Conservation (phyloP, 2,888 invertebrate genomes). For the Pogonocherus hispidulus region DNA sequence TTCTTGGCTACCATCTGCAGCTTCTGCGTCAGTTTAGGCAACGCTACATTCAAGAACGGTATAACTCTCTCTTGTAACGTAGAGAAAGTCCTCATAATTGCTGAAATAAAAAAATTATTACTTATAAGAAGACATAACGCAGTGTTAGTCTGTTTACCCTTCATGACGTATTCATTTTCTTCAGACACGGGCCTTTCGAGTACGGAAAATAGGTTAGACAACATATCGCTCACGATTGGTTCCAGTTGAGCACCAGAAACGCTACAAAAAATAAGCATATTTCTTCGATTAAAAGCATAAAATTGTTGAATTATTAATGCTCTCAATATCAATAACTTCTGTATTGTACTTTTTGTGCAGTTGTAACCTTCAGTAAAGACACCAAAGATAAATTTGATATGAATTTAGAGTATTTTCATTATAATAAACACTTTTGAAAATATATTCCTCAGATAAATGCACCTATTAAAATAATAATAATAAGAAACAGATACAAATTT, state of each 20-base stretch:
- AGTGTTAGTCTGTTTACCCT: slow-evolving; percentile 71
- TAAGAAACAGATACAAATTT: too few species aligned
- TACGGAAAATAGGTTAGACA: slow-evolving; percentile 83
- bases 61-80: slow-evolving; percentile 85
- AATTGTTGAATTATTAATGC: too few species aligned
- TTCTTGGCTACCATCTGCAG: slow-evolving; percentile 89
- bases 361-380: too few species aligned
- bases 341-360: too few species aligned
- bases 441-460: too few species aligned
- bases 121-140: slow-evolving; percentile 21
- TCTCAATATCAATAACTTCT: too few species aligned
- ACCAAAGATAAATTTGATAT: too few species aligned
- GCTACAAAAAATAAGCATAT: slow-evolving; percentile 63
- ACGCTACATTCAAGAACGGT: slow-evolving; percentile 83
- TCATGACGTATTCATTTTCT: slow-evolving; percentile 99
- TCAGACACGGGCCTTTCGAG: slow-evolving; percentile 81
- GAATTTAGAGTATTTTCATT: too few species aligned
- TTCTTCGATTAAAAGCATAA: slow-evolving; percentile 14
- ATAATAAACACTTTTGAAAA: too few species aligned
- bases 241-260: slow-evolving; percentile 75
- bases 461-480: too few species aligned
- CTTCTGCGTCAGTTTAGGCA: slow-evolving; percentile 89
- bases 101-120: slow-evolving; percentile 68
- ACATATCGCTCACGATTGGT: slow-evolving; percentile 78
- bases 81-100: slow-evolving; percentile 91